These are phyloP conservation scores for Incurvaria masculella DNA, from an alignment of 2,888 invertebrate species.

Conservation along the genomic window DNA sequence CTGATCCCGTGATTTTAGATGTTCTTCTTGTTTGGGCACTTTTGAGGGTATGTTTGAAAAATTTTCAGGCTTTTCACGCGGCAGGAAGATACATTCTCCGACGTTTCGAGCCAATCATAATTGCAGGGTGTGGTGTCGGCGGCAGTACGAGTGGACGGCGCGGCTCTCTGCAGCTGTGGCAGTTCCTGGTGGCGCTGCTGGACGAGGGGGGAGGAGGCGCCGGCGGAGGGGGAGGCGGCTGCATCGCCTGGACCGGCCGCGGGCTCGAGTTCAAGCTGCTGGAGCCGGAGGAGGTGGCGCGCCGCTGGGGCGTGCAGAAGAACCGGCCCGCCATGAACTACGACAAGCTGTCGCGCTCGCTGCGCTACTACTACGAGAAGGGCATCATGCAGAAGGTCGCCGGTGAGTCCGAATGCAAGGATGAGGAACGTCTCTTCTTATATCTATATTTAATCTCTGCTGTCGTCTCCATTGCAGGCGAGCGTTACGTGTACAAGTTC, in stretches of 20 bases:
- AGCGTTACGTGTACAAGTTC: constrained; percentile 95
- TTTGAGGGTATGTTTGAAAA: too few relatives aligned
- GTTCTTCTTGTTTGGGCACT: too few relatives aligned
- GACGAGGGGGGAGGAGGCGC: constrained; percentile 67
- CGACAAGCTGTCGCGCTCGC: constrained; percentile 89
- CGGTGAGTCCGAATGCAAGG: constrained; percentile 57
- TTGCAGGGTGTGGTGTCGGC: too few relatives aligned
- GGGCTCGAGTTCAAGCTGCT: constrained; percentile 95
- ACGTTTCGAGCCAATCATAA: too few relatives aligned
- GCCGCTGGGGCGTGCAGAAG: constrained; percentile 95
- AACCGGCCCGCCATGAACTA: constrained; percentile 98
- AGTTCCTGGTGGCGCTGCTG: constrained; percentile 83
- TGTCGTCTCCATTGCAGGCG: constrained; percentile 64
- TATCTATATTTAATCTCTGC: too few relatives aligned
- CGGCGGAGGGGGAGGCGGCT: constrained; percentile 70
- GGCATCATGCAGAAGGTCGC: constrained; percentile 99
- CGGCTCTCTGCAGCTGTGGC: constrained; percentile 91
- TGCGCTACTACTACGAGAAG: constrained; percentile 96
- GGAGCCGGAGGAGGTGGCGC: constrained; percentile 94
- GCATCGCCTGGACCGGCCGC: constrained; percentile 93
- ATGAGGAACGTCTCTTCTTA: too few relatives aligned
- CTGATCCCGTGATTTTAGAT: too few relatives aligned
- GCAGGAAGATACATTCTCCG: too few relatives aligned
- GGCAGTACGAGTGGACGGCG: constrained; percentile 48
- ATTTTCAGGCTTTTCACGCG: too few relatives aligned